Percentiles rank a stretch among this genome's conserved stretches.
Evolutionary conservation across 2,113 vertebrate species (phyloP).

Genomic region (Chloropsis hardwickii): DNA sequence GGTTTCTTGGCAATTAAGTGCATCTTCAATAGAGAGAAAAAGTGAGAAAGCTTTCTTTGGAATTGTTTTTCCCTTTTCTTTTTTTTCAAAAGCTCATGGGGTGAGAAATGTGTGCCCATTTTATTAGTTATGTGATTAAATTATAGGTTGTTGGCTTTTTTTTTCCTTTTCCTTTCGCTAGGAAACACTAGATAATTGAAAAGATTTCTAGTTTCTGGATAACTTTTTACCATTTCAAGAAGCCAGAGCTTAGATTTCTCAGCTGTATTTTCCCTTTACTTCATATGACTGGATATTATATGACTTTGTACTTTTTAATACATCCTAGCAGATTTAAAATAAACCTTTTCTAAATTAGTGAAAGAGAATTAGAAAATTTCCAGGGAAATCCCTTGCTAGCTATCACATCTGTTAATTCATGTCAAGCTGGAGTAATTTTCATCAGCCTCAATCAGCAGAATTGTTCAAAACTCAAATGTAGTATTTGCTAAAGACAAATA

Average conservation of each 20-base stretch:
- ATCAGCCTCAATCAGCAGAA: conserved; percentile 14
- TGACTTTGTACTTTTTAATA: neutral
- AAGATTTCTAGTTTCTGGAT: neutral
- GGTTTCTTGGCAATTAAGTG: neutral
- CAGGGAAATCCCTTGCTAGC: conserved; percentile 40
- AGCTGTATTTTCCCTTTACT: neutral
- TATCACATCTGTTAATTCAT: conserved; percentile 23
- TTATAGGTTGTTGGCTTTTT: neutral
- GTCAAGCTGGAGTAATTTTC: conserved; percentile 19
- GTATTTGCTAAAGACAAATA: conserved; percentile 59
- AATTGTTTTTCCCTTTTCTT: neutral
- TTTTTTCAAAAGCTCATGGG: neutral
- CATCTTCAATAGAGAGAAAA: neutral
- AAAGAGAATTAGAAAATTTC: conserved; percentile 33
- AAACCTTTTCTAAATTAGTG: conserved; percentile 30
- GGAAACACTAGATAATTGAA: neutral
- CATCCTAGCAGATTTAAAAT: conserved; percentile 41
- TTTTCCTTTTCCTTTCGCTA: neutral
- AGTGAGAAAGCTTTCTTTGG: neutral
- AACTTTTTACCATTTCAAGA: neutral
- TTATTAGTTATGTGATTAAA: neutral
- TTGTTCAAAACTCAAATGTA: conserved; percentile 45
- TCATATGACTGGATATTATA: neutral
- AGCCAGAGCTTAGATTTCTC: neutral
- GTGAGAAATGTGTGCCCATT: neutral